Conservation (phyloP, 2,113 vertebrate genomes). For the Salvator merianae region DNA sequence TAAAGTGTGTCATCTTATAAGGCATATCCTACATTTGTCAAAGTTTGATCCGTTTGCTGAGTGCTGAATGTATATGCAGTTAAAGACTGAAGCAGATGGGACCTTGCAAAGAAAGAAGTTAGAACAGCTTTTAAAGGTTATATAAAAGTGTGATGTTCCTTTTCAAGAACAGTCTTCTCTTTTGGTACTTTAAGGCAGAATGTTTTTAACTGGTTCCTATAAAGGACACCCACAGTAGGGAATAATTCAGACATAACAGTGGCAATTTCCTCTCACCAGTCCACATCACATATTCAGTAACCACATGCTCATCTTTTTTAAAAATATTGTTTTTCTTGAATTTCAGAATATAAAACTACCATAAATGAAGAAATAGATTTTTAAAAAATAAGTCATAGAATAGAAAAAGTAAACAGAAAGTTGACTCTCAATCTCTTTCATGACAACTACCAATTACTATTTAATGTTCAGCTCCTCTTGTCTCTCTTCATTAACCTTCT, state of each 20-base stretch:
- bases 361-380: too few relatives aligned
- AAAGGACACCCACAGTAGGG: slow-evolving; percentile 7
- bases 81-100: slow-evolving; percentile 29
- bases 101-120: slow-evolving; percentile 13
- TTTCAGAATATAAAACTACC: too few relatives aligned
- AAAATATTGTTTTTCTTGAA: too few relatives aligned
- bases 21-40: slow-evolving; percentile 5
- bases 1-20: background rate
- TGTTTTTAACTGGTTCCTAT: slow-evolving; percentile 18
- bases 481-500: too few relatives aligned
- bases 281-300: background rate
- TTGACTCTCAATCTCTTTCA: too few relatives aligned
- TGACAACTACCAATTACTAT: too few relatives aligned
- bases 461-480: too few relatives aligned
- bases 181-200: slow-evolving; percentile 17
- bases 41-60: slow-evolving; percentile 24
- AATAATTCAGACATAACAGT: background rate
- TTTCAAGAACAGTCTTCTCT: slow-evolving; percentile 26
- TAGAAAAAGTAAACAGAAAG: too few relatives aligned
- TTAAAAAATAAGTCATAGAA: too few relatives aligned
- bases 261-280: background rate
- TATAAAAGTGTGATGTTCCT: slow-evolving; percentile 36
- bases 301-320: background rate
- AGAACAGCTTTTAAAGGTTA: slow-evolving; percentile 36
- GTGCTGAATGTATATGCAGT: slow-evolving; percentile 19